Evolutionary conservation across 2,113 vertebrate species (phyloP).

Genomic region (Gymnogyps californianus): DNA sequence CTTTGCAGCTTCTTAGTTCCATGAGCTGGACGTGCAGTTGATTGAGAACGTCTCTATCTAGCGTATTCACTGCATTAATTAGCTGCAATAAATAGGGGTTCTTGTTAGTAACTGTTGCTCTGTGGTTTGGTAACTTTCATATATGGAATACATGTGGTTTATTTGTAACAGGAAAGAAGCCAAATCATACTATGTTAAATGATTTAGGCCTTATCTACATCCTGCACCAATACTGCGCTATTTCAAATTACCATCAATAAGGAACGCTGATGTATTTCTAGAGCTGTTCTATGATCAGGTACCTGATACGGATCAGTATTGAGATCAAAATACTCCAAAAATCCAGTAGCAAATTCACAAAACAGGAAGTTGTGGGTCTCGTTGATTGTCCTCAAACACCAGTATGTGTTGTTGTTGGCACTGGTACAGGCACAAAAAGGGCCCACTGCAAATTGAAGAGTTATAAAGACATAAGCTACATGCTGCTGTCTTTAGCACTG

Average conservation of each 20-base stretch:
- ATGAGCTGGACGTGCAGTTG: constrained; percentile 89
- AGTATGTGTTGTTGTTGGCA: constrained; percentile 98
- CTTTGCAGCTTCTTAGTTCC: constrained; percentile 90
- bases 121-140: neutral
- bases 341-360: constrained; percentile 97
- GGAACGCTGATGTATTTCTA: neutral
- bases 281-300: neutral
- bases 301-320: constrained; percentile 97
- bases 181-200: neutral
- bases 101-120: neutral
- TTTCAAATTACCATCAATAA: neutral
- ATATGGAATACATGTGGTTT: neutral
- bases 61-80: constrained; percentile 87
- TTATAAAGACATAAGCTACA: neutral
- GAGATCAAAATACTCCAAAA: constrained; percentile 97
- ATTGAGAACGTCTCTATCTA: constrained; percentile 88
- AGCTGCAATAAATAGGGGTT: constrained; percentile 70
- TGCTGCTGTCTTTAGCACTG: neutral
- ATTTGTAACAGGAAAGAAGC: neutral
- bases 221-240: rapidly evolving
- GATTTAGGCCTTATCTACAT: neutral
- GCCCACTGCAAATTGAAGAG: constrained; percentile 81
- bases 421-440: constrained; percentile 98
- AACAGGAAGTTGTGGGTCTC: constrained; percentile 98
- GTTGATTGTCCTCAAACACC: constrained; percentile 96